These are phyloP conservation scores for Pristionchus exspectatus DNA, from an alignment of 2,888 invertebrate genomes.

Conservation along the genomic window DNA sequence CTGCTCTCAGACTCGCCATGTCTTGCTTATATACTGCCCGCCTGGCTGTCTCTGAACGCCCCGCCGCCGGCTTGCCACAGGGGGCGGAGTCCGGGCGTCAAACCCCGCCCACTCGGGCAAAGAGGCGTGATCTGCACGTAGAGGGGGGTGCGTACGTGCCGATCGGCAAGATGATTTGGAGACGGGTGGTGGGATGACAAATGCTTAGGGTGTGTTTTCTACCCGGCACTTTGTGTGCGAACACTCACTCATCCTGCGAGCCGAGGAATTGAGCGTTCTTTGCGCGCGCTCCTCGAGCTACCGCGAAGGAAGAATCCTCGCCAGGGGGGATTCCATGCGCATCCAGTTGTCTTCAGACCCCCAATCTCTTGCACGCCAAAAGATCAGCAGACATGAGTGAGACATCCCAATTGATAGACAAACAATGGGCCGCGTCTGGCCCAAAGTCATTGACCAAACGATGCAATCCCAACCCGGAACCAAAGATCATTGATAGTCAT, in stretches of 20 bases:
- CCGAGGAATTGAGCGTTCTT: constrained; percentile 16
- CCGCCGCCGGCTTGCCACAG: neutral
- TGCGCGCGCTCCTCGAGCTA: neutral
- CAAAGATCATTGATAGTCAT: neutral
- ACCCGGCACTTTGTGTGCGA: neutral
- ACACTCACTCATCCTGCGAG: neutral
- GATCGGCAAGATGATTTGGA: neutral
- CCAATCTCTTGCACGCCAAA: neutral
- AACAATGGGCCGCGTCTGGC: neutral
- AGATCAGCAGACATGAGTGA: neutral
- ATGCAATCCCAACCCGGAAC: neutral
- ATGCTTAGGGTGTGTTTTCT: constrained; percentile 12
- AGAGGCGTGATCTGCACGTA: constrained; percentile 48
- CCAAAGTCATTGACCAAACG: neutral
- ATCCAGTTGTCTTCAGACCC: neutral
- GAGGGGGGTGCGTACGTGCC: neutral
- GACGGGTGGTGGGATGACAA: constrained; percentile 27
- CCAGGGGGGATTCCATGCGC: neutral
- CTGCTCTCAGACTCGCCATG: neutral
- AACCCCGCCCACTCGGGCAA: neutral
- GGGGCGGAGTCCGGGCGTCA: neutral
- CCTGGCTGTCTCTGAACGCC: constrained; percentile 22
- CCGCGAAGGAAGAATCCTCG: neutral
- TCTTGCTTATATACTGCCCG: constrained; percentile 9
- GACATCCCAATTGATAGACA: neutral